phyloP scores from a whole-genome alignment of 2,797 vertebrate species.

The Pseudopleuronectes americanus region DNA sequence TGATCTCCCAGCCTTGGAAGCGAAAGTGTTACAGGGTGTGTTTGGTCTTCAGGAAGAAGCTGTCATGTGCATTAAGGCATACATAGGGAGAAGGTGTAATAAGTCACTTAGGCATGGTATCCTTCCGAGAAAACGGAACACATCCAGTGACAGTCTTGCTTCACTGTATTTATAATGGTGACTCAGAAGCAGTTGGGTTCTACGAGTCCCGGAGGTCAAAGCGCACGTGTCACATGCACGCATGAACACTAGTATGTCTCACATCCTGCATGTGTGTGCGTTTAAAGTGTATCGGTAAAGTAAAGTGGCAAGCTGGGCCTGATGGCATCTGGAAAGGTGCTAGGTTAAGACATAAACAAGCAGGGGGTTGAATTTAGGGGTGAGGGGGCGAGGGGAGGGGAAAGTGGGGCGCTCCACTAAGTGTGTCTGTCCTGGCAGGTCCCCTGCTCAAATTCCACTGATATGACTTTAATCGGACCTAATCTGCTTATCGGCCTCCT shows the following conservation, averaged over 20 bases:
- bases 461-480: slow-evolving; percentile 88
- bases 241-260: slow-evolving; percentile 1
- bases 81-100: slow-evolving; percentile 65
- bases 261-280: slow-evolving; percentile 19
- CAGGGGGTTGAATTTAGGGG: slow-evolving; percentile 46
- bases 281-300: slow-evolving; percentile 57
- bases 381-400: slow-evolving; percentile 27
- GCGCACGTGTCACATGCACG: slow-evolving; percentile 11
- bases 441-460: slow-evolving; percentile 84
- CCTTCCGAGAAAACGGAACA: slow-evolving; percentile 66
- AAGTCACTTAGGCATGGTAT: slow-evolving; percentile 58
- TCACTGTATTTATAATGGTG: slow-evolving; percentile 44
- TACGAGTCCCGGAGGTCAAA: slow-evolving; percentile 67
- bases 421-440: slow-evolving; percentile 82
- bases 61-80: slow-evolving; percentile 55
- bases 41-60: slow-evolving; percentile 41
- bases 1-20: slow-evolving; percentile 54
- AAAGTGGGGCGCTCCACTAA: slow-evolving; percentile 64
- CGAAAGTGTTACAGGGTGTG: slow-evolving; percentile 41
- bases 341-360: slow-evolving; percentile 79
- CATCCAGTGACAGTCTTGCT: slow-evolving; percentile 48
- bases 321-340: slow-evolving; percentile 81
- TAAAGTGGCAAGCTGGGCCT: slow-evolving; percentile 68
- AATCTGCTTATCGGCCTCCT: slow-evolving; percentile 87
- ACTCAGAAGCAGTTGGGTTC: slow-evolving; percentile 42